A percentile compares a stretch with the other conserved stretches of the same genome.
These are phyloP conservation scores for Nematolebias whitei DNA, from an alignment of 2,113 vertebrate species.

Conservation along the genomic window DNA sequence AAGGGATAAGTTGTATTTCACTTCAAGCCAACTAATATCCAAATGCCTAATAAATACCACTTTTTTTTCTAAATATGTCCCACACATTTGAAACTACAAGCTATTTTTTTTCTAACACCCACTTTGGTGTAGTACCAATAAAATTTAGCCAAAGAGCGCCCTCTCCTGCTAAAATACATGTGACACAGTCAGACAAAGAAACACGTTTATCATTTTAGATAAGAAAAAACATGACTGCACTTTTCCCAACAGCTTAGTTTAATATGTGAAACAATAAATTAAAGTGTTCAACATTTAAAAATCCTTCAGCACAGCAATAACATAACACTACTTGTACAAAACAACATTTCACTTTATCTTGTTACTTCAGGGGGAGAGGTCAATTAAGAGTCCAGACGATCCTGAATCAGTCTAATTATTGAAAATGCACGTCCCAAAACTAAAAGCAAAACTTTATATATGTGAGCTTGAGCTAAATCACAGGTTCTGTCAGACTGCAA, in stretches of 20 bases:
- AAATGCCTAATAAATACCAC: conserved; percentile 41
- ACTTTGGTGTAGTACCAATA: neutral
- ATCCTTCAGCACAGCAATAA: conserved; percentile 9
- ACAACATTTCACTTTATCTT: conserved; percentile 20
- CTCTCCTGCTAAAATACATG: conserved; percentile 44
- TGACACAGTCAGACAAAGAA: neutral
- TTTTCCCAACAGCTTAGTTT: conserved; percentile 49
- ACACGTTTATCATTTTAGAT: neutral
- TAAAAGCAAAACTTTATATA: neutral
- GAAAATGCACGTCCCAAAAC: conserved; percentile 22
- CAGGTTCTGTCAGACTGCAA: conserved; percentile 64
- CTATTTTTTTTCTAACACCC: conserved; percentile 19
- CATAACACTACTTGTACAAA: conserved; percentile 20
- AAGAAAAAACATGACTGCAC: conserved; percentile 1
- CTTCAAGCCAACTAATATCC: conserved; percentile 40
- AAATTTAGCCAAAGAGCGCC: conserved; percentile 26
- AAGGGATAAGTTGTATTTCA: conserved; percentile 39
- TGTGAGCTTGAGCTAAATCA: conserved; percentile 12
- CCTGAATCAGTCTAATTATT: conserved; percentile 18
- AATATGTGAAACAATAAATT: conserved; percentile 49
- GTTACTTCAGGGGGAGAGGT: conserved; percentile 19
- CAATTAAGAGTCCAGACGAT: conserved; percentile 30
- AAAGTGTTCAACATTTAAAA: conserved; percentile 62
- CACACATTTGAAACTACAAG: conserved; percentile 29
- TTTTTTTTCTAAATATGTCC: conserved; percentile 38